Evolutionary conservation across 2,888 invertebrate genomes (phyloP).

Genomic region (Thereva unica): DNA sequence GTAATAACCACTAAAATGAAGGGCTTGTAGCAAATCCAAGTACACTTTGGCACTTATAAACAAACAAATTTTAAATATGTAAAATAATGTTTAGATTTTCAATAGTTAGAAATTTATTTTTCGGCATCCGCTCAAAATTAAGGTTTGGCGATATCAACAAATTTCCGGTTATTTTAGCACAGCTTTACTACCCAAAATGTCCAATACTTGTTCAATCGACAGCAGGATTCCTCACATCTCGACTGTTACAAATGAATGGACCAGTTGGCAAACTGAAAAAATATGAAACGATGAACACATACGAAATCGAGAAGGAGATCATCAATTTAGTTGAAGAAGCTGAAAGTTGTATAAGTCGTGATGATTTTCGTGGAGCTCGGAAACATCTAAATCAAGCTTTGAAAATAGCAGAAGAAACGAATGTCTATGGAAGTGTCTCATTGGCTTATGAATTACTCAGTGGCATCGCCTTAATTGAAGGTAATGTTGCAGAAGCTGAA

Average conservation of each 20-base stretch:
- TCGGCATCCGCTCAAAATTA: not conserved
- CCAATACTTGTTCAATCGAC: not conserved
- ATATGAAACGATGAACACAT: not conserved
- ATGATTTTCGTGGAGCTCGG: conserved; percentile 55
- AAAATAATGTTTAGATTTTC: no score
- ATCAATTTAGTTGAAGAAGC: conserved; percentile 40
- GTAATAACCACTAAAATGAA: no score
- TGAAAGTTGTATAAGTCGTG: conserved; percentile 34
- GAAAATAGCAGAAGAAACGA: conserved; percentile 55
- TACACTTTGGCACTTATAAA: no score
- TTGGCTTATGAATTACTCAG: conserved; percentile 58
- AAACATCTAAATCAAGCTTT: conserved; percentile 55
- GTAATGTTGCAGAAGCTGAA: conserved; percentile 56
- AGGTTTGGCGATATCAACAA: not conserved
- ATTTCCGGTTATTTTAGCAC: not conserved
- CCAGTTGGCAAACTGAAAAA: no score
- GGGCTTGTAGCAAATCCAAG: no score
- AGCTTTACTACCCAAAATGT: not conserved
- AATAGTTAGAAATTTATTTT: no score
- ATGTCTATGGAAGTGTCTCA: conserved; percentile 47
- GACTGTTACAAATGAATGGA: not conserved
- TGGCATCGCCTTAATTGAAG: conserved; percentile 56
- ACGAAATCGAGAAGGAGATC: conserved; percentile 42
- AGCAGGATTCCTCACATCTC: not conserved
- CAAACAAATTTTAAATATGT: no score